These are phyloP conservation scores for Eutrigla gurnardus DNA, from an alignment of 2,797 vertebrate genomes.

Conservation along the genomic window DNA sequence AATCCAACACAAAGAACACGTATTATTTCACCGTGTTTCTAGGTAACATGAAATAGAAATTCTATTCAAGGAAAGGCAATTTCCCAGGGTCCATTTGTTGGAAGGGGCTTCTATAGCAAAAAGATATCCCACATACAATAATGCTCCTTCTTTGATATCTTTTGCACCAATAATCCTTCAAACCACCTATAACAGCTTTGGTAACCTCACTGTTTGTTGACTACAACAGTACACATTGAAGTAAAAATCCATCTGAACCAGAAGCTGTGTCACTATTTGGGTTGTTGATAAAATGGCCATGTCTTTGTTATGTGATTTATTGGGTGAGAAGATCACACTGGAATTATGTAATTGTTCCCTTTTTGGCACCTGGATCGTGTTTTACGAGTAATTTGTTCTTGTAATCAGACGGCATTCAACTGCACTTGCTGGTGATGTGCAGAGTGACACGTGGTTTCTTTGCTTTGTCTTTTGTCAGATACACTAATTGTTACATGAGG, in stretches of 20 bases:
- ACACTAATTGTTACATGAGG: not conserved
- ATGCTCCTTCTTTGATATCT: not conserved
- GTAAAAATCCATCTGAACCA: constrained; percentile 44
- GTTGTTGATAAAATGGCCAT: not conserved
- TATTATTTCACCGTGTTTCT: no score
- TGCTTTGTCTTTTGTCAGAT: not conserved
- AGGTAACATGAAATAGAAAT: no score
- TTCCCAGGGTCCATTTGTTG: no score
- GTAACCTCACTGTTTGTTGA: constrained; percentile 19
- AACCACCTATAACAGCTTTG: not conserved
- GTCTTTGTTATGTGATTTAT: not conserved
- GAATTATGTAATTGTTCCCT: no score
- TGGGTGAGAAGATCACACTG: not conserved
- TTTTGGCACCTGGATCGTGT: not conserved
- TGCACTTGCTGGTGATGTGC: not conserved
- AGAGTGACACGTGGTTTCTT: not conserved
- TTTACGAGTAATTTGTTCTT: not conserved
- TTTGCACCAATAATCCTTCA: constrained; percentile 22
- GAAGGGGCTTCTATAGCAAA: no score
- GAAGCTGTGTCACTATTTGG: not conserved
- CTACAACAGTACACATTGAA: constrained; percentile 1
- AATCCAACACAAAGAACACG: not conserved
- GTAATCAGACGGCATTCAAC: not conserved
- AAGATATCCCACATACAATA: constrained; percentile 15
- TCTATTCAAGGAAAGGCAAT: no score